phyloP scores from a whole-genome alignment of 37 sponge, comb jelly and placozoan species.

The Tethya wilhelma region DNA sequence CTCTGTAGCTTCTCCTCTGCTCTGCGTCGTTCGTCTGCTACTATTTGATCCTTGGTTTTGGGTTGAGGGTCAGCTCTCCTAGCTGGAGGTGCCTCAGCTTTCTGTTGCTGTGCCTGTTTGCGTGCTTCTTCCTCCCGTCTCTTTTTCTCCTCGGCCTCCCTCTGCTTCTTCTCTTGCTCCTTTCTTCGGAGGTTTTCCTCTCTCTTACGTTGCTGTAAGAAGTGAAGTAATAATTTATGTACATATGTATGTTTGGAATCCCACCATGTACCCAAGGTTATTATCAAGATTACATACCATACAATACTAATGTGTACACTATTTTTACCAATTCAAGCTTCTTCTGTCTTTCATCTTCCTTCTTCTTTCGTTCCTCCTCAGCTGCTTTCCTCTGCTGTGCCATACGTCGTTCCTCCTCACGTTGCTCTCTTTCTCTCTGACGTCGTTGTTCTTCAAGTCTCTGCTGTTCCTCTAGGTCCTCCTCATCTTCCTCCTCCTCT shows the following conservation, averaged over 20 bases:
- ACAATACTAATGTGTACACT: not conserved
- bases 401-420: conserved; percentile 17
- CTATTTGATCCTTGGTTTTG: conserved; percentile 7
- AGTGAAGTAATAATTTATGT: not conserved
- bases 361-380: no score
- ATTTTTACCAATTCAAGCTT: conserved; percentile 24
- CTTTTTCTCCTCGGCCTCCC: conserved; percentile 30
- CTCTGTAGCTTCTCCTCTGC: conserved; percentile 58
- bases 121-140: conserved; percentile 9
- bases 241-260: not conserved
- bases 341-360: conserved; percentile 29
- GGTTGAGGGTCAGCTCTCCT: not conserved
- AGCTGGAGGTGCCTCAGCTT: not conserved
- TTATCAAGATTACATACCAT: not conserved
- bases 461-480: conserved; percentile 4
- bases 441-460: conserved; percentile 38
- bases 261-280: no score
- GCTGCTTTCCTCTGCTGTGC: conserved; percentile 15
- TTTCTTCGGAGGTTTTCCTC: conserved; percentile 29
- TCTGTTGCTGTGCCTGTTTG: conserved; percentile 6
- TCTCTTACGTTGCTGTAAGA: conserved; percentile 30
- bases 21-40: conserved; percentile 55
- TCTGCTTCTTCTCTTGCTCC: conserved; percentile 44
- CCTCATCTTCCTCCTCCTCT: conserved; percentile 9
- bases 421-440: conserved; percentile 6